phyloP scores from a whole-genome alignment of 2,113 vertebrate genomes.

The Benitochromis conjunctus region DNA sequence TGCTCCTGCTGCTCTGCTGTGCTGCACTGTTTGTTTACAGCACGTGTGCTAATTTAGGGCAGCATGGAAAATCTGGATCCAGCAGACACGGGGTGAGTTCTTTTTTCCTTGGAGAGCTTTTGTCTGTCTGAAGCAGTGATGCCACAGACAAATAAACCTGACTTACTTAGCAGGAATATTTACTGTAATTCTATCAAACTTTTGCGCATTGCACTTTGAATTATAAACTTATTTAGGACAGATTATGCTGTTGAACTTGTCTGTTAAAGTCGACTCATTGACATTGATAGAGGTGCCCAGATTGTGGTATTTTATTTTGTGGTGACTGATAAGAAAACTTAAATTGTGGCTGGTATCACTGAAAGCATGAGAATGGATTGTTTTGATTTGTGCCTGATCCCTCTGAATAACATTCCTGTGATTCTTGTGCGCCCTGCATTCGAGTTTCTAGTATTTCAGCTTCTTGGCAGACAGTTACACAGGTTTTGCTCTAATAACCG shows the following conservation, averaged over 20 bases:
- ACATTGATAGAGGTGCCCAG: background rate
- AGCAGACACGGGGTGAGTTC: background rate
- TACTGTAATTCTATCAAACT: background rate
- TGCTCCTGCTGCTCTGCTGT: slow-evolving; percentile 22
- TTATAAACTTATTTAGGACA: background rate
- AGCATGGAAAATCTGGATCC: background rate
- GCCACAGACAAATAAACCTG: background rate
- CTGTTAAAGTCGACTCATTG: background rate
- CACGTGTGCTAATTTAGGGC: background rate
- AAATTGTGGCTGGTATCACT: background rate
- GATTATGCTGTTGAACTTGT: background rate
- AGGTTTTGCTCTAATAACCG: background rate
- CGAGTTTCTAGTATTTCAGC: background rate
- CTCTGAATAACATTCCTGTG: background rate
- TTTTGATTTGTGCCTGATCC: background rate
- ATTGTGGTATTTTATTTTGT: background rate
- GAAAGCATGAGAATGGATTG: background rate
- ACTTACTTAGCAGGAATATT: background rate
- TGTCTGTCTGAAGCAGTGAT: background rate
- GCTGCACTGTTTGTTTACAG: background rate
- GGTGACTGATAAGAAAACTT: background rate
- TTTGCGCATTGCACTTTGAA: background rate
- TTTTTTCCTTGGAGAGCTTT: background rate
- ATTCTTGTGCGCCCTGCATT: background rate
- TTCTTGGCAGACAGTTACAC: background rate